These are phyloP conservation scores for Hyposmocoma kahamanoa DNA, from an alignment of 1,140 invertebrate species.

Conservation along the genomic window DNA sequence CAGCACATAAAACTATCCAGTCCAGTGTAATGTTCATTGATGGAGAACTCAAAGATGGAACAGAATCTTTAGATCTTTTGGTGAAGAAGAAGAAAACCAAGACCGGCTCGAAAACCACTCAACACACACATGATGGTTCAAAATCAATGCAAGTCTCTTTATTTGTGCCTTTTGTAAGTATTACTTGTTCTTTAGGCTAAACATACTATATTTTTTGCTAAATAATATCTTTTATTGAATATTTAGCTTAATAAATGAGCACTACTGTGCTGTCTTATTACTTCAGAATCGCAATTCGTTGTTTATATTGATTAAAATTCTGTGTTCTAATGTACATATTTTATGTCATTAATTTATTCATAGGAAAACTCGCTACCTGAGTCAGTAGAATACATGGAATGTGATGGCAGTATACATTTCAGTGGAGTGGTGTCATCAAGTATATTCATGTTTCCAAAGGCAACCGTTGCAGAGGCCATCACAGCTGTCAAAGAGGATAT, in stretches of 20 bases:
- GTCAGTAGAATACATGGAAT: constrained; percentile 68
- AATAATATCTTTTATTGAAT: no score
- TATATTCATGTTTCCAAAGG: constrained; percentile 82
- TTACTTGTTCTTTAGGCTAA: constrained; percentile 8
- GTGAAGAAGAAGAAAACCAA: constrained; percentile 74
- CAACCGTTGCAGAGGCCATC: constrained; percentile 79
- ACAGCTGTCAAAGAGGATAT: constrained; percentile 84
- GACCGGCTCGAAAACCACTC: constrained; percentile 44
- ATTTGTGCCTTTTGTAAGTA: constrained; percentile 81
- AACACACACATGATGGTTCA: constrained; percentile 49
- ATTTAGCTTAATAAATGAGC: no score
- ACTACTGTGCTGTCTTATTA: no score
- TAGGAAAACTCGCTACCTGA: constrained; percentile 66
- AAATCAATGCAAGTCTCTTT: constrained; percentile 71
- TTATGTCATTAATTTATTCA: constrained; percentile 23
- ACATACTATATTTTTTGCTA: no score
- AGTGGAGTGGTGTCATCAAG: constrained; percentile 80
- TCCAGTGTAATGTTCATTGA: constrained; percentile 77
- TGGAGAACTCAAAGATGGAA: constrained; percentile 73
- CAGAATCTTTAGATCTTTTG: constrained; percentile 73
- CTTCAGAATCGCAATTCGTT: no score
- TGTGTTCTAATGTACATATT: no score
- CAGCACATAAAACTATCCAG: constrained; percentile 74
- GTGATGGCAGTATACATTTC: constrained; percentile 62
- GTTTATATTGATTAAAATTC: no score